Evolutionary conservation across 2,113 vertebrate genomes (phyloP).

Genomic region (Sardina pilchardus): DNA sequence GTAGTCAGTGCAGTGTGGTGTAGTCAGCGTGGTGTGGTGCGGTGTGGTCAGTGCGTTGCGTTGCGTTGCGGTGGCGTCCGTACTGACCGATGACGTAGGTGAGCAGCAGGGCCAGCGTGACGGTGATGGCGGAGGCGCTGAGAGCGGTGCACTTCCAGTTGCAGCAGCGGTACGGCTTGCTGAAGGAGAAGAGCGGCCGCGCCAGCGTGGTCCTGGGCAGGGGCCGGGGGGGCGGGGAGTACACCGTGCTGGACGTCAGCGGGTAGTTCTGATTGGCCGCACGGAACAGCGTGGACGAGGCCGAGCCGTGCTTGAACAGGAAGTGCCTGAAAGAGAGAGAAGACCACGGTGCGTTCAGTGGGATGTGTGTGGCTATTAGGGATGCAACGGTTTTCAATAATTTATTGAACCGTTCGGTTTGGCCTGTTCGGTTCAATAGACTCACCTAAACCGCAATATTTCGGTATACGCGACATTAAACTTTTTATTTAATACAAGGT

Average conservation of each 20-base stretch:
- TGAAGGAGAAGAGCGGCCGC: conserved; percentile 85
- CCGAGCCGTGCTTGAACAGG: conserved; percentile 88
- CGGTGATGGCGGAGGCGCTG: conserved; percentile 83
- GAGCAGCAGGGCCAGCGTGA: conserved; percentile 82
- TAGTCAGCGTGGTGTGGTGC: no score
- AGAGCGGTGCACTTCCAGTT: conserved; percentile 89
- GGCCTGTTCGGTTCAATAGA: no score
- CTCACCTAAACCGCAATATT: no score
- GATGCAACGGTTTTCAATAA: no score
- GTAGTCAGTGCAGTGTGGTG: no score
- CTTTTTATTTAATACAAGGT: no score
- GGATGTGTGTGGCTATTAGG: no score
- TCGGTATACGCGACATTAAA: no score
- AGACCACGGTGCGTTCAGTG: neutral
- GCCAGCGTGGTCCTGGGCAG: conserved; percentile 86
- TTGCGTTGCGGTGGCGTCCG: neutral
- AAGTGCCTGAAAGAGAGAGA: conserved; percentile 78
- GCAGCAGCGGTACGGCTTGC: conserved; percentile 87
- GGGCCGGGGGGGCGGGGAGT: conserved; percentile 85
- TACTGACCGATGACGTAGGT: conserved; percentile 87
- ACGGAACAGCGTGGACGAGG: conserved; percentile 85
- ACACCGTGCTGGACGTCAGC: conserved; percentile 87
- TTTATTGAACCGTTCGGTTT: no score
- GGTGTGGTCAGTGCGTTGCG: no score
- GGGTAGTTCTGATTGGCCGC: conserved; percentile 88